Evolutionary conservation across 2,113 vertebrate genomes (phyloP), one percentile per base, ranked within the genome.

Genomic region (Meles meles): DNA sequence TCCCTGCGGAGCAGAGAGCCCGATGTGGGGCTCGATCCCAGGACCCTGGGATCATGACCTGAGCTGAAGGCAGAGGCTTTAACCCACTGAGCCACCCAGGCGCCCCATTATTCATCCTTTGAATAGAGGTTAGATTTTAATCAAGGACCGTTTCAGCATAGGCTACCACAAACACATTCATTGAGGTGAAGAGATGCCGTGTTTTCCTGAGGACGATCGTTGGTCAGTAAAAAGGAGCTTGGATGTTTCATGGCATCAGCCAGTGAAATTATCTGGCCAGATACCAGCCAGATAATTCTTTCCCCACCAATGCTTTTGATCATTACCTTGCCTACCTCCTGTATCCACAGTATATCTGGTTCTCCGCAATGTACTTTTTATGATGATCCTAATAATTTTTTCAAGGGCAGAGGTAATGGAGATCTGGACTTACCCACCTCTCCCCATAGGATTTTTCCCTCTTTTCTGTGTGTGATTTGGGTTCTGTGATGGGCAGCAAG

Each of bases 121-220:
- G 31, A 52, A 61, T 59, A 15, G 34, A 65, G 59, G 11, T 15
- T 74, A 77, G 21, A n/a, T 57, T n/a, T 71, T 72, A 29, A 37
- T 14, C 5, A 12, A 31, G 4, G n/a, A 5, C 34, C 8, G 23
- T 23, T 29, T 87, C 7, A 27, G 25, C 18, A 1, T 7, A 29
- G 20, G 18, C 6, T 0, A 6, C 8, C 42, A 74, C 12, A 27
- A 27, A 52, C 27, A 20, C 3, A 2, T 27, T 47, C 29, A 29
- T 6, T 57, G 15, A 18, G 27, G 20, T 20, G 25, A 49, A 61
- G 37, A 5, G 15, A 11, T 0, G 9, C 42, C 7, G 0, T 44
- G 3, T 17, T 34, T 87, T 23, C 71, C 39, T 44, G 61, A 90
- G 47, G 42, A 27, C 21, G 23, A 71, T 1, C 7, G 4, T 10